Evolutionary conservation across 1,140 invertebrate species (phyloP).

Genomic region (silkworm (Bombyx mori)): DNA sequence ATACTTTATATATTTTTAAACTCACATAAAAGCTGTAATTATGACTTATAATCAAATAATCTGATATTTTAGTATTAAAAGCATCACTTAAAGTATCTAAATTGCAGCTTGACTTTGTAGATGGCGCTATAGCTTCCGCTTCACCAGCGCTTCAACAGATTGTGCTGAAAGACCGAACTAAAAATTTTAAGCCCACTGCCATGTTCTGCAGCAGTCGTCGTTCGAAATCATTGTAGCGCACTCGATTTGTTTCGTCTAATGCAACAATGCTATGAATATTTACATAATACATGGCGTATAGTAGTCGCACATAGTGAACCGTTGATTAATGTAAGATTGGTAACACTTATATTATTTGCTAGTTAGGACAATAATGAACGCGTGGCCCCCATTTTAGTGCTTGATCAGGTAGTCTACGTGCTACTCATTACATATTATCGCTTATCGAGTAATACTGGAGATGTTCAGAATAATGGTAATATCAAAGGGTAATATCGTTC

Average conservation of each 20-base stretch:
- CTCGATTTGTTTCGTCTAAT: conserved; percentile 65
- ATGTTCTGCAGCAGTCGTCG: conserved; percentile 62
- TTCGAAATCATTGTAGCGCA: conserved; percentile 66
- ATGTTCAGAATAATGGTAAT: too few species aligned
- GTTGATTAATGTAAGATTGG: conserved; percentile 72
- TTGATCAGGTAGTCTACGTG: conserved; percentile 54
- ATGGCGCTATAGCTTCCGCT: conserved; percentile 3
- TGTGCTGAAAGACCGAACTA: conserved; percentile 47
- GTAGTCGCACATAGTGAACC: conserved; percentile 72
- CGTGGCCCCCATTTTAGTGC: conserved; percentile 60
- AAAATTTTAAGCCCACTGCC: conserved; percentile 33
- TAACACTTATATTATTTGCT: conserved; percentile 70
- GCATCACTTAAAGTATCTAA: too few species aligned
- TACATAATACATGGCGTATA: conserved; percentile 68
- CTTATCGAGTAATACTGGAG: too few species aligned
- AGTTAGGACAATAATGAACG: conserved; percentile 56
- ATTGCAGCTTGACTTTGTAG: background rate
- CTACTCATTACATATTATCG: conserved; percentile 10
- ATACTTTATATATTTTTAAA: too few species aligned
- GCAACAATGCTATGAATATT: conserved; percentile 71
- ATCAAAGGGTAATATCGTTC: too few species aligned
- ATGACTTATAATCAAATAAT: too few species aligned
- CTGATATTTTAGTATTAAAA: too few species aligned
- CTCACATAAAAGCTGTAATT: too few species aligned
- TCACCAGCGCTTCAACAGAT: conserved; percentile 28